Evolutionary conservation across 1,140 invertebrate genomes (phyloP), one percentile per base, ranked within the genome.

Genomic region (Penaeus vannamei): DNA sequence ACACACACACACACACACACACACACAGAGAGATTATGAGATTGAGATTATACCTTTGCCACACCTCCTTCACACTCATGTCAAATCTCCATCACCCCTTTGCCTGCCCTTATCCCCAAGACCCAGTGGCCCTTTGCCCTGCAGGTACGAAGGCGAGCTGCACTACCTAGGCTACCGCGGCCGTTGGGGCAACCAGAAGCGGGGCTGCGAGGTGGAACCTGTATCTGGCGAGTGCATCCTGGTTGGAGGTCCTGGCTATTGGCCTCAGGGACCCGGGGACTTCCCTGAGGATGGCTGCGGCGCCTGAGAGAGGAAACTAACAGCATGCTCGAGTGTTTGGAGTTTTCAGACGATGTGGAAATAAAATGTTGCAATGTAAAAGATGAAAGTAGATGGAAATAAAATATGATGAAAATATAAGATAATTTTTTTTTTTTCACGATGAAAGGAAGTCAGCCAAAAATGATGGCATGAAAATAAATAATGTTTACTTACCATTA

Each of bases 101-200:
- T 1, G 17, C 14, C 29, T 23, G n/a, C 17, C n/a, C 8, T 26
- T 4, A 17, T 0, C 14, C 17, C 32, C 22, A 81, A 53, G n/a
- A 42, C 4, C 17, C n/a, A 7, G 20, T n/a, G n/a, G 46, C 46
- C 46, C n/a, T 29, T 61, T n/a, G 3, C n/a, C 59, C 60, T 22
- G 20, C 22, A 84, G 85, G 60, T 86, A 79, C 59, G 76, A 53
- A 8, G 85, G 85, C 0, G 59, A 80, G 0, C 53, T 36, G 59
- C 76, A 86, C 36, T 86, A 86, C 72, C 85, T 86, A 10, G 76
- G 59, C 32, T 86, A 86, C 85, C 53, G 85, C 22, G 85, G 85
- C 17, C 46, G 26, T 4, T 86, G 85, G 85, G 85, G 85, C 2
- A 86, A 86, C 85, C 85, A 62, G 26, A 62, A 80, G 85, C 46